Conservation (phyloP, 2,888 invertebrate genomes). For the Melanchra persicariae region DNA sequence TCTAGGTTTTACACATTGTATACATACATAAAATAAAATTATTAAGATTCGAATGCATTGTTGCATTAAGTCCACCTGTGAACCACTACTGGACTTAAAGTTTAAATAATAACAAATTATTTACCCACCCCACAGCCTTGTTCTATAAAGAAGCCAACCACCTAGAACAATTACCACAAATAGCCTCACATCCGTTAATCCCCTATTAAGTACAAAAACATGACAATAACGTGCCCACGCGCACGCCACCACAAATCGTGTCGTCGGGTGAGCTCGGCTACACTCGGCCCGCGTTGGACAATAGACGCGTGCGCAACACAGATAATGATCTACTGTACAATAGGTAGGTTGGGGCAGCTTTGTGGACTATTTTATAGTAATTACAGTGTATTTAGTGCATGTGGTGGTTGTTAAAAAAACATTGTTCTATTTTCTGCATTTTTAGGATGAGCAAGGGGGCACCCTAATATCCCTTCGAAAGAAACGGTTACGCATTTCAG, state of each 20-base stretch:
- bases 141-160: constrained; percentile 5
- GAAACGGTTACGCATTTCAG: background rate
- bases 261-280: background rate
- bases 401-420: constrained; percentile 1
- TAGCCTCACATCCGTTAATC: constrained; percentile 33
- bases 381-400: constrained; percentile 52
- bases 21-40: too few species aligned
- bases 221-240: constrained; percentile 32
- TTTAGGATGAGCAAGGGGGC: too few species aligned
- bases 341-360: constrained; percentile 31
- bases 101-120: background rate
- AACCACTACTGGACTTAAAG: too few species aligned
- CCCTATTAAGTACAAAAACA: constrained; percentile 31
- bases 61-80: too few species aligned
- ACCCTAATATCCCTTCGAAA: background rate
- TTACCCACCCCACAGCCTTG: background rate
- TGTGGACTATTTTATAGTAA: constrained; percentile 40
- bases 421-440: background rate
- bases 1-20: too few species aligned
- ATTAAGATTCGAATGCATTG: too few species aligned
- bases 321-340: constrained; percentile 44
- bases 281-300: constrained; percentile 22
- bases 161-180: constrained; percentile 24
- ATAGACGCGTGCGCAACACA: constrained; percentile 47
- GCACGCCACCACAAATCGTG: constrained; percentile 17